Conservation (phyloP, 2,113 vertebrate genomes). For the Aphelocoma coerulescens region DNA sequence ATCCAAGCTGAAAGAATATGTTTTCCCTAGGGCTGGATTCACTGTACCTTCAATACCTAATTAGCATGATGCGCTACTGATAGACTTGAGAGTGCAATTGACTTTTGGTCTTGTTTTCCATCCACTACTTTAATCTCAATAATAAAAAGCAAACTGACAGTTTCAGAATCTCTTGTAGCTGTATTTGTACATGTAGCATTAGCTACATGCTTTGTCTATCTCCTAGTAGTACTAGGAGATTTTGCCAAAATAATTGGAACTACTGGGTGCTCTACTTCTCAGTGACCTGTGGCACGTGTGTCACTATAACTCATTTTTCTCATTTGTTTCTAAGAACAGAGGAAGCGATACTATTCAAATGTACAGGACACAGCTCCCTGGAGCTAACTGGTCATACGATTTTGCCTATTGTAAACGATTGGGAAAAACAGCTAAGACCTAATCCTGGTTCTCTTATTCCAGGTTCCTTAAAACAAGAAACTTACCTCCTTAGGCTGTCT, state of each 20-base stretch:
- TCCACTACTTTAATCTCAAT: not conserved
- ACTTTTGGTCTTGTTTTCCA: not conserved
- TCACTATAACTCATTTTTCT: not conserved
- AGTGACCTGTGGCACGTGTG: fast-evolving
- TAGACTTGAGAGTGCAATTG: fast-evolving
- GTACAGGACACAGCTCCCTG: not conserved
- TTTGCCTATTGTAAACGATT: not conserved
- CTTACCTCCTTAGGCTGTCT: not conserved
- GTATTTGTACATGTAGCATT: not conserved
- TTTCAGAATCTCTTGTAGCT: not conserved
- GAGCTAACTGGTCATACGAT: not conserved
- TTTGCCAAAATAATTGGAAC: not conserved
- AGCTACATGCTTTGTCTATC: not conserved
- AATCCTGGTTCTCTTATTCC: not conserved
- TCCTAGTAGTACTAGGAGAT: not conserved
- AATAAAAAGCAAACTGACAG: not conserved
- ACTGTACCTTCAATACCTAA: not conserved
- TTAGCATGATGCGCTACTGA: fast-evolving
- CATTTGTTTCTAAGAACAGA: not conserved
- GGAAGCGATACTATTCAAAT: not conserved
- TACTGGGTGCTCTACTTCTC: not conserved
- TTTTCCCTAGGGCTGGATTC: not conserved
- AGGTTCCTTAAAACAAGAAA: not conserved
- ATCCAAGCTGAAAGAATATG: not conserved
- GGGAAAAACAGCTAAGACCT: not conserved